phyloP scores from a whole-genome alignment of 2,113 vertebrate species.

The Leptobrachium ailaonicum region DNA sequence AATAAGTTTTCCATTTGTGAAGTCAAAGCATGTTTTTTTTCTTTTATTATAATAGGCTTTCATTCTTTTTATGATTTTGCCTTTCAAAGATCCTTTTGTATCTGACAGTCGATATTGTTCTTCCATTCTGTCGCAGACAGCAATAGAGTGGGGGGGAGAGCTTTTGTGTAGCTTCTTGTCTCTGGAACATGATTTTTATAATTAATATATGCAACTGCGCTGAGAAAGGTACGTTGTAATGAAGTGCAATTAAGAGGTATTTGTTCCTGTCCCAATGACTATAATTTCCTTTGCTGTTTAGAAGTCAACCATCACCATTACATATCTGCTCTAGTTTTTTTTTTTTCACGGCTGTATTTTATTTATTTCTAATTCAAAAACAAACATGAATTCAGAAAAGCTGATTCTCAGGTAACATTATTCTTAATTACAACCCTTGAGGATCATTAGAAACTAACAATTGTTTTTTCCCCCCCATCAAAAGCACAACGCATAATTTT shows the following conservation, averaged over 20 bases:
- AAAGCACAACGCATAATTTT: conserved; percentile 50
- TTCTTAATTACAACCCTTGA: conserved; percentile 63
- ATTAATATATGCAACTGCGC: conserved; percentile 83
- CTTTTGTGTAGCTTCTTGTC: conserved; percentile 72
- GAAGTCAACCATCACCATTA: conserved; percentile 78
- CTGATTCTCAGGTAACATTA: conserved; percentile 65
- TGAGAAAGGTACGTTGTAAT: conserved; percentile 81
- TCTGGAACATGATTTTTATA: conserved; percentile 79
- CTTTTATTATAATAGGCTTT: conserved; percentile 77
- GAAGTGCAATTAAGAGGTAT: conserved; percentile 85
- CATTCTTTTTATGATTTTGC: conserved; percentile 83
- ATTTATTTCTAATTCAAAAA: conserved; percentile 76
- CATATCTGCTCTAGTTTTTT: conserved; percentile 64
- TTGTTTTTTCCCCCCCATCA: conserved; percentile 52
- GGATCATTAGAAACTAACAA: conserved; percentile 60
- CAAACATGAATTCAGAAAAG: conserved; percentile 66
- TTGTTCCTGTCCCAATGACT: conserved; percentile 81
- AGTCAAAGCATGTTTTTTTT: conserved; percentile 73
- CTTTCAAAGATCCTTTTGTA: conserved; percentile 76
- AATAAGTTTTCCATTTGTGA: conserved; percentile 71
- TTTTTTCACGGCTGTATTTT: conserved; percentile 65
- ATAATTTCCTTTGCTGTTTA: conserved; percentile 78
- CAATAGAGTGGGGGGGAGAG: conserved; percentile 62
- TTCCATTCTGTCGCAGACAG: conserved; percentile 75
- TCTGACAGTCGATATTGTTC: conserved; percentile 84